Percentiles rank a stretch among this genome's conserved stretches.
Evolutionary conservation across 2,797 vertebrate genomes (phyloP).

Genomic region (Mus minutoides): DNA sequence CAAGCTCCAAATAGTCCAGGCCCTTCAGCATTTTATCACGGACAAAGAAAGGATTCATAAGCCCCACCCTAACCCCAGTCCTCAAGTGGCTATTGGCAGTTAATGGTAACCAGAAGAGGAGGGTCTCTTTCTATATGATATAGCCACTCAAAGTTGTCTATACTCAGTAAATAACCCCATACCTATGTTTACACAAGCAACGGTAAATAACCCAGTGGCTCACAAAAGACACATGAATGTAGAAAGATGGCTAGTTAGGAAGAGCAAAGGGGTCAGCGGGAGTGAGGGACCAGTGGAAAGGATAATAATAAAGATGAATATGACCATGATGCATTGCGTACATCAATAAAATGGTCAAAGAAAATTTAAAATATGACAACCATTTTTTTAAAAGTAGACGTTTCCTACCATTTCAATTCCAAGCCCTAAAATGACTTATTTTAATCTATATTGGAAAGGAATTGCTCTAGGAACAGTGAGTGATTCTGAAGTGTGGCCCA

Average conservation of each 20-base stretch:
- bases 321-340: background rate
- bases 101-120: background rate
- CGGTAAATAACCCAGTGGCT: background rate
- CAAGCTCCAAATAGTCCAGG: background rate
- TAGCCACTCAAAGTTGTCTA: background rate
- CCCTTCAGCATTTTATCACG: background rate
- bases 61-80: background rate
- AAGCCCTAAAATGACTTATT: constrained; percentile 9
- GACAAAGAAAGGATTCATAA: too few species aligned
- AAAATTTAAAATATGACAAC: background rate
- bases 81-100: background rate
- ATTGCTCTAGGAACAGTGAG: constrained; percentile 28
- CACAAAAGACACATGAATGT: background rate
- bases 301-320: background rate
- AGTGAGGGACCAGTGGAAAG: background rate
- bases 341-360: background rate
- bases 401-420: background rate
- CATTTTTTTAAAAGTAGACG: background rate
- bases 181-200: background rate
- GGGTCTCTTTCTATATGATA: background rate
- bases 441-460: constrained; percentile 24
- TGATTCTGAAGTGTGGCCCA: constrained; percentile 49
- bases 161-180: background rate
- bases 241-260: background rate
- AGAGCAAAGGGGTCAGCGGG: background rate